Base-by-base conservation (phyloP, 2,888 invertebrate species). In the Phengaris arion region DNA sequence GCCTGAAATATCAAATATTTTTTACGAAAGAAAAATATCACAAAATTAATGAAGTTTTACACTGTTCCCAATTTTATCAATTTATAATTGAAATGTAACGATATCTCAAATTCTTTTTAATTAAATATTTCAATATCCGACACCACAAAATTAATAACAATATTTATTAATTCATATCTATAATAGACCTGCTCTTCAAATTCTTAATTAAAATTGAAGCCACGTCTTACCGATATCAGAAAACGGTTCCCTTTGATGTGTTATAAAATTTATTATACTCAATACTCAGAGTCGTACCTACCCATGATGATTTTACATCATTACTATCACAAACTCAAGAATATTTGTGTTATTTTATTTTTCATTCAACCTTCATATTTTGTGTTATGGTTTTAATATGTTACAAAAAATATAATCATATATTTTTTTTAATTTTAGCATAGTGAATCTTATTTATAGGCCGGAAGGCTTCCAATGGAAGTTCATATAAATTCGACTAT, bases 131-230 rank as follows among this genome's bases (percentile, higher is more conserved):
- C 54, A n/a, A 22, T 22, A 35, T 13, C 72, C 68, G 6, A 13
- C 48, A 22, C 52, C 70, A 72, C 54, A 52, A 54, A 72, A 72
- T 72, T 54, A 64, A 35, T 64, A 35, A 64, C 12, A 64, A 64
- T 12, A 12, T 52, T 70, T 52, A 15, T 22, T 51, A 70, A 70
- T 72, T 54, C 22, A 13, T 10, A 22, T 72, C 15, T 72, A 51
- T 70, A 15, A 52, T 6, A 52, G 70, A 51, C 22, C 48, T 70
- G 70, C 12, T 51, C 15, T 70, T 70, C 22, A 70, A 70, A 10
- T 52, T 51, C 51, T 70, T 54, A 72, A 72, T 72, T 72, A 72
- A 54, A 72, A 72, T 52, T 22, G 35, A 12, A 72, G 52, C 54
- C 69, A 48, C 52, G 72, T 72, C 13, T 12, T 22, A 72, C 54